Conservation (phyloP, 2,113 vertebrate genomes). For the Muscicapa adusta region DNA sequence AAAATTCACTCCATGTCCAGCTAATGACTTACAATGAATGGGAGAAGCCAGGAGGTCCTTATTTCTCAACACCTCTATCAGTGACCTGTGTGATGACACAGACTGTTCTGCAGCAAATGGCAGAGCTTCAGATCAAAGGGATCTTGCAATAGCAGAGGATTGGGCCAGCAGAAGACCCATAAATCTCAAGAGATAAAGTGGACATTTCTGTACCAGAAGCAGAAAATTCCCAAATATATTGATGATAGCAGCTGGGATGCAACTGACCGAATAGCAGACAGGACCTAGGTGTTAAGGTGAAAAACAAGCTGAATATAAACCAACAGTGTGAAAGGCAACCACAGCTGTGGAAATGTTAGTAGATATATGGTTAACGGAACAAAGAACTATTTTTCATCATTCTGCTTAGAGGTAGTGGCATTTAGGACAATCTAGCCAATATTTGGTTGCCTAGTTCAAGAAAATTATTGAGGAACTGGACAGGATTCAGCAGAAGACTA, state of each 20-base stretch:
- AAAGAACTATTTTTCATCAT: background rate
- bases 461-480: background rate
- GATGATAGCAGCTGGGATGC: background rate
- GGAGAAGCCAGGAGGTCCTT: background rate
- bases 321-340: background rate
- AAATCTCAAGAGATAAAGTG: background rate
- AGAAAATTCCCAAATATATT: background rate
- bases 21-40: background rate
- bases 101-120: background rate
- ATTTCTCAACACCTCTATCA: background rate
- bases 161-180: background rate
- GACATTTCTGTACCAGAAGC: background rate
- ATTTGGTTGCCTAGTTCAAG: background rate
- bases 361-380: background rate
- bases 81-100: background rate
- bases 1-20: background rate
- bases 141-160: background rate
- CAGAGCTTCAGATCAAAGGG: background rate
- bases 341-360: background rate
- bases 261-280: background rate
- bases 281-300: background rate
- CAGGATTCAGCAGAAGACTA: background rate
- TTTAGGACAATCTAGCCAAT: background rate
- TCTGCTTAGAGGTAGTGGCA: background rate
- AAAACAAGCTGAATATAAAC: background rate